These are phyloP conservation scores for Bolborhynchus lineola DNA, from an alignment of 2,113 vertebrate genomes.

Conservation along the genomic window DNA sequence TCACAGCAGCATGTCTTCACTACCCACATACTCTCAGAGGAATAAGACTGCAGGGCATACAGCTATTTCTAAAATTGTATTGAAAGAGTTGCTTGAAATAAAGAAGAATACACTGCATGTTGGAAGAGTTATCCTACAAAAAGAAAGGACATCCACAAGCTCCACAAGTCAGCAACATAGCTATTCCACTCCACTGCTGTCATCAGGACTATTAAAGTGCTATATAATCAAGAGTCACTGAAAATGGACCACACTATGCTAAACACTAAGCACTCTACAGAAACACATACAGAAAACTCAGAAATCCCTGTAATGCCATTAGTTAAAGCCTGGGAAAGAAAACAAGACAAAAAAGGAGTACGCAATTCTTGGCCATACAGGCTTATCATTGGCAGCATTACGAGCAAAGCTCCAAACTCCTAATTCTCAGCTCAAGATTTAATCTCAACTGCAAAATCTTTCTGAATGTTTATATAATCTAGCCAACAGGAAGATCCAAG, in stretches of 20 bases:
- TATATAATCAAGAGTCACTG: neutral
- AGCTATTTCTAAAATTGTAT: neutral
- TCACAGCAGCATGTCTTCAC: neutral
- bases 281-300: neutral
- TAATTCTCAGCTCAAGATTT: neutral
- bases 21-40: neutral
- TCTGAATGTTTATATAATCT: neutral
- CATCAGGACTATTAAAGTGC: neutral
- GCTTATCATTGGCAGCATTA: neutral
- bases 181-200: neutral
- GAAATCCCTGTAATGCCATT: neutral
- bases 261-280: neutral
- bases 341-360: neutral
- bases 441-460: neutral
- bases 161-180: neutral
- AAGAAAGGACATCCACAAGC: neutral
- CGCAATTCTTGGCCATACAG: neutral
- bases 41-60: neutral
- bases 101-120: neutral
- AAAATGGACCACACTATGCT: neutral
- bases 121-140: neutral
- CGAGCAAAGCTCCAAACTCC: neutral
- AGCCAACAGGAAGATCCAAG: neutral
- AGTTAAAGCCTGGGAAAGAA: neutral
- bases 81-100: neutral